Evolutionary conservation across 2,113 vertebrate species (phyloP).

Genomic region (Helogale parvula): DNA sequence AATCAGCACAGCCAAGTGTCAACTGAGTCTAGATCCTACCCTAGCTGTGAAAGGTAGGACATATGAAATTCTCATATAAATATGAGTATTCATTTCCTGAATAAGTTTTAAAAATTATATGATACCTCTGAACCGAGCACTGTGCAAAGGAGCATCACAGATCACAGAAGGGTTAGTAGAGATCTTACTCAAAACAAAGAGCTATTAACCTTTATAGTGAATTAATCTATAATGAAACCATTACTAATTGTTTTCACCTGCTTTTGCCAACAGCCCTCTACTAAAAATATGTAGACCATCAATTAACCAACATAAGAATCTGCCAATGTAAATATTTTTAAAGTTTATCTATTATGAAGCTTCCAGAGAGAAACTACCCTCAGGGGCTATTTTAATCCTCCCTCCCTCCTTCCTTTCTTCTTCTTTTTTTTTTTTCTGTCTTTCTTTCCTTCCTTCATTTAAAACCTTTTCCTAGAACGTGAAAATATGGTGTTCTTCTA

Average conservation of each 20-base stretch:
- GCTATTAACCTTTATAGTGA: constrained; percentile 62
- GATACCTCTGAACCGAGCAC: not conserved
- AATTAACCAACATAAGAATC: constrained; percentile 53
- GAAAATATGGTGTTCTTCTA: constrained; percentile 33
- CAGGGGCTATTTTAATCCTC: constrained; percentile 42
- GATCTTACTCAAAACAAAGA: constrained; percentile 37
- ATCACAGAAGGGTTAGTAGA: constrained; percentile 8
- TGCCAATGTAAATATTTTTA: constrained; percentile 68
- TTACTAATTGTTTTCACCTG: constrained; percentile 68
- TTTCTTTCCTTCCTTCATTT: not conserved
- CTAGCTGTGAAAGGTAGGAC: not conserved
- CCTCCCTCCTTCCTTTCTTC: not conserved
- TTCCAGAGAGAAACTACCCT: constrained; percentile 48
- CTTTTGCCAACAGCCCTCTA: constrained; percentile 12
- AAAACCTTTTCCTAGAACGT: constrained; percentile 14
- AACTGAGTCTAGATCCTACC: not conserved
- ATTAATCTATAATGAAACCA: constrained; percentile 41
- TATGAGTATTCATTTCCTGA: not conserved
- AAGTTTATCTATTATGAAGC: constrained; percentile 47
- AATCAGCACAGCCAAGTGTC: not conserved
- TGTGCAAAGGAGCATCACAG: not conserved
- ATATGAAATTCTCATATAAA: constrained; percentile 7
- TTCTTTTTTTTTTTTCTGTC: not conserved
- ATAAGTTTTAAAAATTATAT: constrained; percentile 19
- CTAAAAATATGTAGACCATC: constrained; percentile 55